These are phyloP conservation scores for pig (Sus scrofa) DNA, from an alignment of 2,113 vertebrate species.

Conservation along the genomic window T2T-Sscrofa CM000827.6:83112001-83112500, in stretches of 20 bases:
- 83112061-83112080: not conserved
- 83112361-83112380: too few relatives aligned
- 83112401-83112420: too few relatives aligned
- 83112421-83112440: too few relatives aligned
- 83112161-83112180: not conserved
- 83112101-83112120: fast-evolving
- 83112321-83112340: too few relatives aligned
- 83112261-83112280: too few relatives aligned
- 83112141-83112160: not conserved
- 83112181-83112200: not conserved
- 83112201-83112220: not conserved
- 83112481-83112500: not conserved
- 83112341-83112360: too few relatives aligned
- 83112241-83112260: not conserved
- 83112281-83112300: too few relatives aligned
- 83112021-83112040: fast-evolving
- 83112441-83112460: too few relatives aligned
- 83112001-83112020: not conserved
- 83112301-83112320: too few relatives aligned
- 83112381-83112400: too few relatives aligned
- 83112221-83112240: not conserved
- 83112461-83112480: too few relatives aligned
- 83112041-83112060: not conserved
- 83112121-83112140: not conserved
- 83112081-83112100: not conserved